Percentiles rank a stretch among this genome's conserved stretches.
Conservation (phyloP, 1,140 invertebrate species). For the Conopomorpha cramerella region DNA sequence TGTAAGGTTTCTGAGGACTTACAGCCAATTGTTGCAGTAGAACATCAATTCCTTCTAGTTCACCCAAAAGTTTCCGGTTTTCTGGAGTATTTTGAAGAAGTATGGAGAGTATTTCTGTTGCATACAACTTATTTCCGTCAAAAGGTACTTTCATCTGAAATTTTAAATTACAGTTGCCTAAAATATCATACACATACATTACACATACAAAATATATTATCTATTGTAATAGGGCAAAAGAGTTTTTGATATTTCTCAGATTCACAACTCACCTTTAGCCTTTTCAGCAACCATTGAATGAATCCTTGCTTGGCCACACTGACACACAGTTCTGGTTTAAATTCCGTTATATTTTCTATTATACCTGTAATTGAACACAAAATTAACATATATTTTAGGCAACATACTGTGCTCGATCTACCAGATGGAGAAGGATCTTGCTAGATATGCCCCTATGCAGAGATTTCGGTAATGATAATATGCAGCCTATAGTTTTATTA, state of each 20-base stretch:
- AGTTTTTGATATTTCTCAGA: too few relatives aligned
- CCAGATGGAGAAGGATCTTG: too few relatives aligned
- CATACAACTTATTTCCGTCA: slow-evolving; percentile 95
- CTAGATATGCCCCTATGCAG: too few relatives aligned
- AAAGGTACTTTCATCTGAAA: slow-evolving; percentile 76
- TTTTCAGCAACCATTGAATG: slow-evolving; percentile 89
- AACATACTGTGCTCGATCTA: too few relatives aligned
- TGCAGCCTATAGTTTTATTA: too few relatives aligned
- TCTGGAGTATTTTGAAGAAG: slow-evolving; percentile 88
- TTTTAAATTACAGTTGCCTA: too few relatives aligned
- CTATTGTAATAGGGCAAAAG: too few relatives aligned
- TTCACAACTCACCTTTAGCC: slow-evolving; percentile 74
- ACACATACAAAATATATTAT: too few relatives aligned
- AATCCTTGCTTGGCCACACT: slow-evolving; percentile 90
- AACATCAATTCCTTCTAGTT: slow-evolving; percentile 95
- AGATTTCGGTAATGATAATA: too few relatives aligned
- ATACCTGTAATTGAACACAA: slow-evolving; percentile 63
- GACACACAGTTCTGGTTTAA: slow-evolving; percentile 79
- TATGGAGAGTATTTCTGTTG: slow-evolving; percentile 95
- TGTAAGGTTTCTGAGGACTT: too few relatives aligned
- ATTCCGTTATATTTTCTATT: slow-evolving; percentile 92
- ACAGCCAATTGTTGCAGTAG: slow-evolving; percentile 93
- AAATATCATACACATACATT: too few relatives aligned
- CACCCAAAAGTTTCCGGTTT: slow-evolving; percentile 83
- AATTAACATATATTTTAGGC: slow-evolving; percentile 5